Evolutionary conservation across 1,140 invertebrate species (phyloP).

Genomic region (Danaus melanippus): DNA sequence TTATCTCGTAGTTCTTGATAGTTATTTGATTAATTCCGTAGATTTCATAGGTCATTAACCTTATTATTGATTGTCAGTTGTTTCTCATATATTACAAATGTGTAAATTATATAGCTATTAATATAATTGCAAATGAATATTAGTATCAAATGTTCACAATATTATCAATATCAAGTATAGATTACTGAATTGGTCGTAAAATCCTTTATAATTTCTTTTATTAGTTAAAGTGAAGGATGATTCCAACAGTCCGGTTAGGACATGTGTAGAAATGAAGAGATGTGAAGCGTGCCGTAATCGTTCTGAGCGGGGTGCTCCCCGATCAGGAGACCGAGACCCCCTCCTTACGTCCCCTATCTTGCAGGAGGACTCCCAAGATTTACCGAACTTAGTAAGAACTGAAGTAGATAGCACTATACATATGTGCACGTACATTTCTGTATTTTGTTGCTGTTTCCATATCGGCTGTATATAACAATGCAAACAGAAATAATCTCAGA

Average conservation of each 20-base stretch:
- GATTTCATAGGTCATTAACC: slow-evolving; percentile 8
- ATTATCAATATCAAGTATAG: too few species aligned
- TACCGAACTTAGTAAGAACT: slow-evolving; percentile 56
- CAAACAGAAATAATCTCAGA: slow-evolving; percentile 23
- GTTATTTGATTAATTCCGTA: slow-evolving; percentile 12
- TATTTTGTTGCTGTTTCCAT: too few species aligned
- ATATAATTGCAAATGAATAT: too few species aligned
- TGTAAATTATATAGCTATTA: too few species aligned
- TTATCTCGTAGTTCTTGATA: too few species aligned
- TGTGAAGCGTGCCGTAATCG: slow-evolving; percentile 56
- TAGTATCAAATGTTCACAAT: too few species aligned
- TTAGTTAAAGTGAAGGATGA: slow-evolving; percentile 25
- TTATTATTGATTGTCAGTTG: too few species aligned
- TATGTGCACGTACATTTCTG: slow-evolving; percentile 22
- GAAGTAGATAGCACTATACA: slow-evolving; percentile 42
- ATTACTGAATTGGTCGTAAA: too few species aligned
- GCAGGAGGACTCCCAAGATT: slow-evolving; percentile 54
- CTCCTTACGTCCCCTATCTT: slow-evolving; percentile 52
- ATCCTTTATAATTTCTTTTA: slow-evolving; percentile 9
- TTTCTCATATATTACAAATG: too few species aligned
- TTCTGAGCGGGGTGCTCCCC: slow-evolving; percentile 44
- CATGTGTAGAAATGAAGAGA: slow-evolving; percentile 69
- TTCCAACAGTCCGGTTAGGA: slow-evolving; percentile 57
- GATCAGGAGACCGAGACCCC: slow-evolving; percentile 43
- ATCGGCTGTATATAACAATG: slow-evolving; percentile 4